Conservation (phyloP, 2,113 vertebrate genomes). For the Chionis minor region DNA sequence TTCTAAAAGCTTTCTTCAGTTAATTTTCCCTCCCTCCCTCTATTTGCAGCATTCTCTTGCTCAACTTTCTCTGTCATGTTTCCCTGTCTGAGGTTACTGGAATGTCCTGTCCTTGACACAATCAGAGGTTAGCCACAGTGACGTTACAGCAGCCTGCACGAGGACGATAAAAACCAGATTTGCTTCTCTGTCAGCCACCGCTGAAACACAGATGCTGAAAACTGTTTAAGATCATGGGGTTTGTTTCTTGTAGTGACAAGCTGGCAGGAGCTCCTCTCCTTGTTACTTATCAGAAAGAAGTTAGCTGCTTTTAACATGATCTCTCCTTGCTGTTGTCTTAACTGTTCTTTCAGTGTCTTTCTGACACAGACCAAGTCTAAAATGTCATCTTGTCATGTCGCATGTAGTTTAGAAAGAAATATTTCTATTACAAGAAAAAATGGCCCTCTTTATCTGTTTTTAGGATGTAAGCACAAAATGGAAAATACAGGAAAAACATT, state of each 20-base stretch:
- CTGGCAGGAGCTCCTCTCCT: not conserved
- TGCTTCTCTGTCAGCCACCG: not conserved
- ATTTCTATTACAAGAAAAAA: not conserved
- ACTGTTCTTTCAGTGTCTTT: not conserved
- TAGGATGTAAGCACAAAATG: not conserved
- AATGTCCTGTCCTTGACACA: not conserved
- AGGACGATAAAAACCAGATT: not conserved
- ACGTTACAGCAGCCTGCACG: not conserved
- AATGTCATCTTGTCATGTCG: not conserved
- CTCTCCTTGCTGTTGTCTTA: not conserved
- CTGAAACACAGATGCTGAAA: not conserved
- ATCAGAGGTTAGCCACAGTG: slow-evolving; percentile 4
- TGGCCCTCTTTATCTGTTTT: not conserved
- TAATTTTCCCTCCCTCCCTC: not conserved
- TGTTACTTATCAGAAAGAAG: not conserved
- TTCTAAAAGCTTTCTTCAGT: not conserved
- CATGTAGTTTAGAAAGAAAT: not conserved
- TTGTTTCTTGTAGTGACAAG: not conserved
- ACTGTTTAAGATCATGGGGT: not conserved
- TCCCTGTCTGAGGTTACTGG: not conserved
- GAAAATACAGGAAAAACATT: not conserved
- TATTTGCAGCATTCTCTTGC: not conserved
- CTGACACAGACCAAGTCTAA: not conserved
- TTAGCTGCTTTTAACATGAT: not conserved
- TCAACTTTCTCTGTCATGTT: not conserved